These are phyloP conservation scores for Galeopsomyia nigrocyanea DNA, from an alignment of 2,888 invertebrate genomes.

Conservation along the genomic window DNA sequence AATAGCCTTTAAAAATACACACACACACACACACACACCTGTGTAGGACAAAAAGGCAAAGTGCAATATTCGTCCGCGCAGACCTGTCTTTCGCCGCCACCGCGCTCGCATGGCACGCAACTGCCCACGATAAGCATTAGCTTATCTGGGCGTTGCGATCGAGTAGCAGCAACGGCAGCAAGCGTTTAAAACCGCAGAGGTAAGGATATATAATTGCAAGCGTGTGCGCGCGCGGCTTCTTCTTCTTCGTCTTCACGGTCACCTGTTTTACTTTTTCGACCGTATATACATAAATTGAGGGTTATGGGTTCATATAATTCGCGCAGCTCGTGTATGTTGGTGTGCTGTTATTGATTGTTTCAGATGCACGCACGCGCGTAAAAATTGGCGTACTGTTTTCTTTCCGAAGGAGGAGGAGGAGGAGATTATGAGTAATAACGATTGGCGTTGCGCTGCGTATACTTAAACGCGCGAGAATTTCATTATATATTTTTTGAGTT, in stretches of 20 bases:
- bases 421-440: background rate
- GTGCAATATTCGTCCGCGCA: constrained; percentile 2
- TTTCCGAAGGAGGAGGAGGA: too few species aligned
- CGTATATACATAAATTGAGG: constrained; percentile 32
- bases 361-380: constrained; percentile 8
- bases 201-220: constrained; percentile 28
- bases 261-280: constrained; percentile 45
- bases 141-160: constrained; percentile 42
- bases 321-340: too few species aligned
- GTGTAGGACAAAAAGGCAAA: too few species aligned
- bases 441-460: background rate
- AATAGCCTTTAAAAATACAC: too few species aligned
- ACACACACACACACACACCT: too few species aligned
- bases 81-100: background rate
- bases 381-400: constrained; percentile 11
- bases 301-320: constrained; percentile 14
- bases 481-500: too few species aligned
- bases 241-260: constrained; percentile 43
- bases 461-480: too few species aligned
- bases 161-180: too few species aligned
- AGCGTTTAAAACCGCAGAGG: background rate
- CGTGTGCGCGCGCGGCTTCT: constrained; percentile 1
- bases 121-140: constrained; percentile 41
- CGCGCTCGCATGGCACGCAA: background rate
- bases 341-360: constrained; percentile 25